A percentile compares a stretch with the other conserved stretches of the same genome.
Evolutionary conservation across 2,113 vertebrate genomes (phyloP).

Genomic region (Cynocephalus volans): DNA sequence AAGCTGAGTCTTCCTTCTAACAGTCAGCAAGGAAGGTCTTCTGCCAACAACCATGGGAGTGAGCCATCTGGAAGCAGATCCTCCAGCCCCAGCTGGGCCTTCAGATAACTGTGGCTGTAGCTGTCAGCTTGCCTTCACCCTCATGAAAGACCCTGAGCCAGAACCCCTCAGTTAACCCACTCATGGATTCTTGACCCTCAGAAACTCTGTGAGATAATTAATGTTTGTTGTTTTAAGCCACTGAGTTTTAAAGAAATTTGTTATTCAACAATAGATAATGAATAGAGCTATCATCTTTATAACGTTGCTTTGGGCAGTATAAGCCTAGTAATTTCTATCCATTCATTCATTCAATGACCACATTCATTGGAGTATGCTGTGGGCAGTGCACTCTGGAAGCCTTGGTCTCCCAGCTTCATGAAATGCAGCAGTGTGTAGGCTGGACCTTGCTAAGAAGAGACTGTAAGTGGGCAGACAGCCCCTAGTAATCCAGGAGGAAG

Average conservation of each 20-base stretch:
- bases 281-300: neutral
- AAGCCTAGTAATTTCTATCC: neutral
- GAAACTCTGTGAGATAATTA: neutral
- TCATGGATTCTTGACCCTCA: neutral
- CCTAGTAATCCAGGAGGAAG: neutral
- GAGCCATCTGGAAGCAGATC: neutral
- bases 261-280: neutral
- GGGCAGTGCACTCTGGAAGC: neutral
- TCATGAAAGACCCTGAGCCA: neutral
- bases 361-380: neutral
- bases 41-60: no score
- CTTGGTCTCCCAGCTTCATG: neutral
- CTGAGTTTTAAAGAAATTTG: neutral
- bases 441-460: neutral
- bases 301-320: neutral
- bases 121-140: neutral
- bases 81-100: neutral
- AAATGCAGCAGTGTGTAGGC: neutral
- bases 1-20: neutral
- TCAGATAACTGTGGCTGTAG: neutral
- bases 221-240: neutral
- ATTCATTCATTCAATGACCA: neutral
- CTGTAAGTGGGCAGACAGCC: neutral
- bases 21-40: neutral
- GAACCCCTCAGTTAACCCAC: neutral